phyloP scores from a whole-genome alignment of 2,797 vertebrate genomes.

The Chelmon rostratus region DNA sequence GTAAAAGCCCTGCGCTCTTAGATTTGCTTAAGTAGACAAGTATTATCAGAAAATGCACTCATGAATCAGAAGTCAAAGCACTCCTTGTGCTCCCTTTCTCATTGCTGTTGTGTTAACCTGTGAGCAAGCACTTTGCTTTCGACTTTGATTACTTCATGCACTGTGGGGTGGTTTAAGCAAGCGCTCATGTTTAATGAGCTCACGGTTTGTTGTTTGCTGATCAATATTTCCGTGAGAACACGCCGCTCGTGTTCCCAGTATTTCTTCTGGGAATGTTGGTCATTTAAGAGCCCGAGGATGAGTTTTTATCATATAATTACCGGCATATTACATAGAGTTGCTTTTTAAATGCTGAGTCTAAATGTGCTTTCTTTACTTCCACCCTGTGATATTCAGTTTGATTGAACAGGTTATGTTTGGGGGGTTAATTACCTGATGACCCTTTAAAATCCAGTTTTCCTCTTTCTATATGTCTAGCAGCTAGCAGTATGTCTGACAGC shows the following conservation, averaged over 20 bases:
- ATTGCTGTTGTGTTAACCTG: not conserved
- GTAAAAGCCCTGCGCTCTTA: not conserved
- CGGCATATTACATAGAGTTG: not conserved
- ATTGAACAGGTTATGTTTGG: not conserved
- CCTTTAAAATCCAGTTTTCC: not conserved
- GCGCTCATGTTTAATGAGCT: not conserved
- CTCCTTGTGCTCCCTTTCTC: not conserved
- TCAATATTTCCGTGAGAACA: conserved; percentile 11
- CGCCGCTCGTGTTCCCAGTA: not conserved
- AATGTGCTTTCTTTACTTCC: not conserved
- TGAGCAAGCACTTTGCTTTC: not conserved
- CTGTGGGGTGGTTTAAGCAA: conserved; percentile 4
- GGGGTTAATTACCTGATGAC: not conserved
- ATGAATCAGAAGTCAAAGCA: not conserved
- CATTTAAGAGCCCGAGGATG: conserved; percentile 24
- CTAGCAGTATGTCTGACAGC: not conserved
- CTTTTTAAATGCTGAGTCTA: conserved; percentile 12
- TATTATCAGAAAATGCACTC: not conserved
- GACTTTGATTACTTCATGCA: not conserved
- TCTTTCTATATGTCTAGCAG: not conserved
- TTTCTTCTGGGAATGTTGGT: not conserved
- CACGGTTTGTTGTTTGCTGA: conserved; percentile 4
- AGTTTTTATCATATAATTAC: conserved; percentile 19
- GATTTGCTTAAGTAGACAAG: not conserved
- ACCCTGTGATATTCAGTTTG: conserved; percentile 1